Evolutionary conservation across 2,888 invertebrate species (phyloP).

Genomic region (Tubulanus polymorphus): DNA sequence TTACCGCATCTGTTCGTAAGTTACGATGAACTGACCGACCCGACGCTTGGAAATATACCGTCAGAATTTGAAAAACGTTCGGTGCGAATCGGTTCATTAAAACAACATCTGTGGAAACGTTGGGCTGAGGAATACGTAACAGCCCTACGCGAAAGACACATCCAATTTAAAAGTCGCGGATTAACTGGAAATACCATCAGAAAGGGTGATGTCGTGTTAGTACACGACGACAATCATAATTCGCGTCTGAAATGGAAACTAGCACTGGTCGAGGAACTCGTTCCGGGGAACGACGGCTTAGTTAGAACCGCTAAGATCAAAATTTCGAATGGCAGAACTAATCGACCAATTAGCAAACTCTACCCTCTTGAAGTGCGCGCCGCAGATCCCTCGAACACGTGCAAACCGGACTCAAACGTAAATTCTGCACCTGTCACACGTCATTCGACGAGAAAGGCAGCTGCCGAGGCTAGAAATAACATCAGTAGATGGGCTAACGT

Average conservation of each 20-base stretch:
- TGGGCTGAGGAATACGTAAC: conserved; percentile 12
- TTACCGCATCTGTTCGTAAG: conserved; percentile 1
- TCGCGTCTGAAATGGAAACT: not conserved
- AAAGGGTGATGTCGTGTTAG: not conserved
- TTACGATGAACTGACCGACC: not conserved
- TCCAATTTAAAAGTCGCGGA: not conserved
- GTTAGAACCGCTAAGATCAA: conserved; percentile 10
- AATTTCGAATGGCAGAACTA: too few relatives aligned
- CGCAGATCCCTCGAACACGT: too few relatives aligned
- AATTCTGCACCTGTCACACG: too few relatives aligned
- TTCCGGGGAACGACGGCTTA: conserved; percentile 11
- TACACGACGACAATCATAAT: not conserved
- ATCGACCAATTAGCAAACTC: too few relatives aligned
- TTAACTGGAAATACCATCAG: not conserved
- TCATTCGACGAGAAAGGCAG: too few relatives aligned
- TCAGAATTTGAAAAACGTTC: not conserved
- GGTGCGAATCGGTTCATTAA: not conserved
- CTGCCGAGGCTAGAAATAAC: too few relatives aligned
- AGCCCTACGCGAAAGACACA: conserved; percentile 1
- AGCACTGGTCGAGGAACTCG: not conserved
- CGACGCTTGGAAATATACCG: too few relatives aligned
- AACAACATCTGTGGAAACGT: conserved; percentile 11
- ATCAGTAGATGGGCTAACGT: too few relatives aligned
- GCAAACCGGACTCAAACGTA: too few relatives aligned
- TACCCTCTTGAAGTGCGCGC: too few relatives aligned